These are phyloP conservation scores for Dermatemys mawii DNA, from an alignment of 2,113 vertebrate species.

Conservation along the genomic window DNA sequence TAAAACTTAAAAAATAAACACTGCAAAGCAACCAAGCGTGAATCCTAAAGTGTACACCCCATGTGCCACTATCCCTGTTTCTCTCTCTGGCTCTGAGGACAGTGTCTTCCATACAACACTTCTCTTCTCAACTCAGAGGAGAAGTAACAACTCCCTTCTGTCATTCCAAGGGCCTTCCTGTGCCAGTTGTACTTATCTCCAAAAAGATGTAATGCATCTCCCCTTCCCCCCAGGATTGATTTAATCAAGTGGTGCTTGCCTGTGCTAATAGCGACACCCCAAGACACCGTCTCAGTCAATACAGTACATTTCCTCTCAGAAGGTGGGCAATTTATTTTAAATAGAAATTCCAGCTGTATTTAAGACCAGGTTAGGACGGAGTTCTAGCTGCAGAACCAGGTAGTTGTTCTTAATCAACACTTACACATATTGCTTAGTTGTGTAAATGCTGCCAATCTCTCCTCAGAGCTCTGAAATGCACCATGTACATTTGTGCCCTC, in stretches of 20 bases:
- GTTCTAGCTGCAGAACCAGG: not conserved
- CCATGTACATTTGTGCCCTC: not conserved
- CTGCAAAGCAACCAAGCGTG: not conserved
- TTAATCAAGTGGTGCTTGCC: rapidly evolving
- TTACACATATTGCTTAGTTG: not conserved
- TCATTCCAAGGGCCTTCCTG: rapidly evolving
- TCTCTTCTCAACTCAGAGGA: too few species aligned
- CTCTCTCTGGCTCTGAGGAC: not conserved
- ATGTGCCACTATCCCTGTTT: rapidly evolving
- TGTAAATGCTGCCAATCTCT: rapidly evolving
- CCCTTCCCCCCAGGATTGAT: not conserved
- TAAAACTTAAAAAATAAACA: rapidly evolving
- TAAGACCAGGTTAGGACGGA: rapidly evolving
- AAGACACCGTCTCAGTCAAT: rapidly evolving
- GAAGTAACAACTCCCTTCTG: not conserved
- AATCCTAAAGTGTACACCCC: rapidly evolving
- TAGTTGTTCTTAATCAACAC: rapidly evolving
- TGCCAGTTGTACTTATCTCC: rapidly evolving
- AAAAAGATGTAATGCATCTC: not conserved
- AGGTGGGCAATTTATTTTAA: not conserved
- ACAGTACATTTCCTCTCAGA: not conserved
- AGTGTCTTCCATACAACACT: rapidly evolving
- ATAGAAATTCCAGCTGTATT: not conserved
- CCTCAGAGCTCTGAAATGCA: rapidly evolving
- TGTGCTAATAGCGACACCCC: rapidly evolving